A percentile compares a stretch with the other conserved stretches of the same genome.
These are phyloP conservation scores for Platycheirus albimanus DNA, from an alignment of 2,888 invertebrate species.

Conservation along the genomic window DNA sequence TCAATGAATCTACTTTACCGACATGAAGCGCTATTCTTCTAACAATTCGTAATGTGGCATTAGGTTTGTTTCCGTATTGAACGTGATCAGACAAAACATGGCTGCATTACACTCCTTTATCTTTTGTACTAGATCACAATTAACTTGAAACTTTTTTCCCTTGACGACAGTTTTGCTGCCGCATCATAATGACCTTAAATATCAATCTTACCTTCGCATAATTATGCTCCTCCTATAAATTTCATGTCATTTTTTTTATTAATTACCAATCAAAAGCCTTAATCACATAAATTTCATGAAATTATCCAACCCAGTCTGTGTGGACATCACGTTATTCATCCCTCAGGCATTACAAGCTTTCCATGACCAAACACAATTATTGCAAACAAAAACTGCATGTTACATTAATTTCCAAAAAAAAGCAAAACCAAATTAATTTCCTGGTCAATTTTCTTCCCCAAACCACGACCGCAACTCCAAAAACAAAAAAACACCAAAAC, in stretches of 20 bases:
- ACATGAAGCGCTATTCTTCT: too few species aligned
- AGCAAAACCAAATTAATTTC: conserved; percentile 39
- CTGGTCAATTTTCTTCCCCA: conserved; percentile 55
- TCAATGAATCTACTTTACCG: too few species aligned
- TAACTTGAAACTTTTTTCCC: too few species aligned
- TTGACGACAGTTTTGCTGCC: too few species aligned
- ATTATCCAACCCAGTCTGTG: conserved; percentile 5
- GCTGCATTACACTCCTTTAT: too few species aligned
- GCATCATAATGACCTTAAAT: too few species aligned
- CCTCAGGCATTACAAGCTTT: conserved; percentile 38
- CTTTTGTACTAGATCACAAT: too few species aligned
- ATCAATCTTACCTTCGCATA: not conserved
- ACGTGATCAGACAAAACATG: too few species aligned
- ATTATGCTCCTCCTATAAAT: conserved; percentile 23
- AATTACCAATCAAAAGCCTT: conserved; percentile 33
- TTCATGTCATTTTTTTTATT: conserved; percentile 15
- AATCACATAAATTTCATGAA: conserved; percentile 31
- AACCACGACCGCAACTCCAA: conserved; percentile 30
- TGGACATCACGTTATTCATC: conserved; percentile 14
- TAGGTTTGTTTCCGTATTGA: too few species aligned
- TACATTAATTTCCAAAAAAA: conserved; percentile 19
- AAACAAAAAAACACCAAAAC: too few species aligned
- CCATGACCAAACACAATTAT: conserved; percentile 2
- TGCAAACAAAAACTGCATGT: conserved; percentile 1
- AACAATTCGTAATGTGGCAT: too few species aligned